Conservation (phyloP, 2,888 invertebrate species). For the Agrotis ipsilon region DNA sequence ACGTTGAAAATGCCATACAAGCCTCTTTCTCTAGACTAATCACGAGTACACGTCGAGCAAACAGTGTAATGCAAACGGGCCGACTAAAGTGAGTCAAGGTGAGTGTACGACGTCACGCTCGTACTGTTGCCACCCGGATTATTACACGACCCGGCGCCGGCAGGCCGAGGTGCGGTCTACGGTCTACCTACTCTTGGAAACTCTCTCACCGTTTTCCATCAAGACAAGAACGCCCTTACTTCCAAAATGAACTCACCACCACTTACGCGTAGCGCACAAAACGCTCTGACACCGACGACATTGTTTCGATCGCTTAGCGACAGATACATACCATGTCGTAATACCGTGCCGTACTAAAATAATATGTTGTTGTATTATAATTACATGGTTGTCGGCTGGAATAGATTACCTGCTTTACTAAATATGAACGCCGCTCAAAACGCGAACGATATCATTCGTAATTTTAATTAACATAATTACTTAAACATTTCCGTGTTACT, state of each 20-base stretch:
- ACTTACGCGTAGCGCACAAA: constrained; percentile 52
- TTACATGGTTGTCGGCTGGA: constrained; percentile 25
- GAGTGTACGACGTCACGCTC: constrained; percentile 81
- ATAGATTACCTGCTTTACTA: constrained; percentile 51
- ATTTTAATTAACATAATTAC: constrained; percentile 55
- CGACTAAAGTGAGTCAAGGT: constrained; percentile 89
- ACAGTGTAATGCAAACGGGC: constrained; percentile 83
- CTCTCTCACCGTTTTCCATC: constrained; percentile 69
- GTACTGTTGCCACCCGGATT: constrained; percentile 88
- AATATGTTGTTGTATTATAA: constrained; percentile 49
- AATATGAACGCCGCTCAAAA: constrained; percentile 25
- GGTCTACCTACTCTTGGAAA: constrained; percentile 76
- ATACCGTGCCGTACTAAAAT: constrained; percentile 39
- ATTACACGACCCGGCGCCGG: constrained; percentile 76
- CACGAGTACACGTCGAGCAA: constrained; percentile 79
- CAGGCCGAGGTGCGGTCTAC: constrained; percentile 79
- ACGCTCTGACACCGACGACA: constrained; percentile 40
- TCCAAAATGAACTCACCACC: constrained; percentile 57
- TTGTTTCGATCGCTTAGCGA: constrained; percentile 44
- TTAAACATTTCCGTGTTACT: constrained; percentile 48
- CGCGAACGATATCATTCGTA: constrained; percentile 44
- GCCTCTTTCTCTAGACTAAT: constrained; percentile 78
- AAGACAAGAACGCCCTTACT: constrained; percentile 61
- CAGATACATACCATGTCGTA: constrained; percentile 39
- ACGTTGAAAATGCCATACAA: constrained; percentile 52